These are phyloP conservation scores for Cyprinodon brontotheroides DNA, from an alignment of 2,113 vertebrate species.

Conservation along the genomic window DNA sequence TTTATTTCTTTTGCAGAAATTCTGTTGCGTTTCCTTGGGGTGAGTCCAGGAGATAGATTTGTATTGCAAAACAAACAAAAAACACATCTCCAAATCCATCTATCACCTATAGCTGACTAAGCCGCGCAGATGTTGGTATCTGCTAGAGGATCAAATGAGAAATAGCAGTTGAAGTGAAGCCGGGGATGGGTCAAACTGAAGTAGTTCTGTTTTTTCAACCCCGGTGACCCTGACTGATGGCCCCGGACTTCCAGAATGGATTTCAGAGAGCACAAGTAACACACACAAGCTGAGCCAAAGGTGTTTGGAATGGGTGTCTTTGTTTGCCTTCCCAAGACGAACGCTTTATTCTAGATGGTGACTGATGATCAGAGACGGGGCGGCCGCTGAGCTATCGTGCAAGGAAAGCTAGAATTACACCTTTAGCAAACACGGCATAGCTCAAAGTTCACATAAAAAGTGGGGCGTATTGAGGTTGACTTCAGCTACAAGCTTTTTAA, in stretches of 20 bases:
- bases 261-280: constrained; percentile 43
- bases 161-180: constrained; percentile 56
- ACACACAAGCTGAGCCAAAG: constrained; percentile 31
- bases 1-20: not conserved
- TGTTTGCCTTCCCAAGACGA: constrained; percentile 73
- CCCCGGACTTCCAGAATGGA: constrained; percentile 37
- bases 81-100: constrained; percentile 19
- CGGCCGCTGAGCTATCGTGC: constrained; percentile 49
- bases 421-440: constrained; percentile 73
- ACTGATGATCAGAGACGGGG: constrained; percentile 69
- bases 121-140: constrained; percentile 46
- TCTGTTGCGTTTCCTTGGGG: not conserved
- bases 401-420: constrained; percentile 69
- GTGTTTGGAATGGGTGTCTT: constrained; percentile 67
- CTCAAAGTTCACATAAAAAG: constrained; percentile 34
- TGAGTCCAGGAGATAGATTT: not conserved
- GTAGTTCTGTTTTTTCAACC: constrained; percentile 77
- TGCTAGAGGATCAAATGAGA: constrained; percentile 71
- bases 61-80: constrained; percentile 3
- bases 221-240: constrained; percentile 67
- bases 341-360: constrained; percentile 53
- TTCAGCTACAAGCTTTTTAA: constrained; percentile 20
- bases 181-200: constrained; percentile 68
- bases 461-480: constrained; percentile 21
- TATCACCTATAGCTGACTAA: constrained; percentile 34